Conservation (phyloP, 2,113 vertebrate species). For the Jacana jacana region DNA sequence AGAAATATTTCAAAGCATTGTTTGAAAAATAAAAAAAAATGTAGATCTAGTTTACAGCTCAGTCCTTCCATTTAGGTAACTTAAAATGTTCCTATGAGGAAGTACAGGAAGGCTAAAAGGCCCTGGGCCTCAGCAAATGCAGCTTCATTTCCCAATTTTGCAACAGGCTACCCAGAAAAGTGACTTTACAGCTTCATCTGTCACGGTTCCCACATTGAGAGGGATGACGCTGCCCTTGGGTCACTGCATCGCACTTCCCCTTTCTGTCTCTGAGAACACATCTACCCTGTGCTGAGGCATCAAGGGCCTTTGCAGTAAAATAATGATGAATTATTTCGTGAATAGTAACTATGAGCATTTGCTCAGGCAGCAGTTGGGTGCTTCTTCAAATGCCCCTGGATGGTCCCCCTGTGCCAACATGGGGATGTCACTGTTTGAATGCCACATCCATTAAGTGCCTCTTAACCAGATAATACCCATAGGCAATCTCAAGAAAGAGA, state of each 20-base stretch:
- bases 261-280: not conserved
- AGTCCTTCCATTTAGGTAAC: not conserved
- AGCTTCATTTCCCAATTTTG: not conserved
- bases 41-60: not conserved
- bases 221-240: not conserved
- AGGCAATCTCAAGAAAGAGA: not conserved
- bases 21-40: not conserved
- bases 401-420: accelerated
- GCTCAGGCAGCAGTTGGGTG: not conserved
- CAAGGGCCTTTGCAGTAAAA: not conserved
- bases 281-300: not conserved
- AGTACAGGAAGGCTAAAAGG: not conserved
- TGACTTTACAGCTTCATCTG: not conserved
- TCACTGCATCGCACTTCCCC: not conserved
- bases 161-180: not conserved
- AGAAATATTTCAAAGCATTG: not conserved
- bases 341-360: not conserved
- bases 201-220: not conserved
- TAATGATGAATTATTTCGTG: no score
- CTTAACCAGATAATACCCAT: not conserved
- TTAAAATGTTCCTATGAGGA: not conserved
- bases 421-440: not conserved
- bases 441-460: not conserved
- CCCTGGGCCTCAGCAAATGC: not conserved
- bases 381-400: not conserved